Percentiles rank a stretch among this genome's conserved stretches.
These are phyloP conservation scores for Toxotes chatareus DNA, from an alignment of 2,113 vertebrate species.

Conservation along the genomic window DNA sequence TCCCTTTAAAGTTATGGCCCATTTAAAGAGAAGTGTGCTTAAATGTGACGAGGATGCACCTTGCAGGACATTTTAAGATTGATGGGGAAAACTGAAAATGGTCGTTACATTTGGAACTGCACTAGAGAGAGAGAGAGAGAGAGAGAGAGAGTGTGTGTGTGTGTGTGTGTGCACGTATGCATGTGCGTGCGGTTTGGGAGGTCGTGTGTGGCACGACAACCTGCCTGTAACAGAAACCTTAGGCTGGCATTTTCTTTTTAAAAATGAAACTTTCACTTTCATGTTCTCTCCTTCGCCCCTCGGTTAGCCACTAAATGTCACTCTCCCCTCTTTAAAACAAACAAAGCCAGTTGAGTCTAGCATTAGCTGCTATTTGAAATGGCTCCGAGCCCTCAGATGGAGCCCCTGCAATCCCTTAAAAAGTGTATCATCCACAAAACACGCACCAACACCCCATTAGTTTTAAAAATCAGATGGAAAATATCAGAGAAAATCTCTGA, in stretches of 20 bases:
- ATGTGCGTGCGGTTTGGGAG: conserved; percentile 30
- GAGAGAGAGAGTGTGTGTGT: conserved; percentile 13
- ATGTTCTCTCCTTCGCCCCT: conserved; percentile 75
- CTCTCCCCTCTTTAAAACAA: conserved; percentile 81
- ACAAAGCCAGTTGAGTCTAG: conserved; percentile 75
- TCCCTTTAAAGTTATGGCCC: conserved; percentile 81
- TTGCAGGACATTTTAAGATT: conserved; percentile 73
- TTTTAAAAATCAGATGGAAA: conserved; percentile 76
- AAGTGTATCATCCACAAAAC: conserved; percentile 63
- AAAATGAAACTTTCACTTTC: conserved; percentile 80
- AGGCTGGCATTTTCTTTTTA: conserved; percentile 73
- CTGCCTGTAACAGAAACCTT: conserved; percentile 74
- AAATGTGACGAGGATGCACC: conserved; percentile 77
- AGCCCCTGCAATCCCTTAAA: conserved; percentile 58
- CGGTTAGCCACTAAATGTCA: conserved; percentile 82
- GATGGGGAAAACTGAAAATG: conserved; percentile 72
- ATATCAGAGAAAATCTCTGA: conserved; percentile 69
- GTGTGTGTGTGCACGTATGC: conserved; percentile 15
- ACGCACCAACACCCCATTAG: conserved; percentile 69
- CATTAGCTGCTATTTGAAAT: conserved; percentile 79
- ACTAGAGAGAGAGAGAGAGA: background rate
- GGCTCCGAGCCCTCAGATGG: conserved; percentile 70
- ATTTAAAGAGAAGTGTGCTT: conserved; percentile 79
- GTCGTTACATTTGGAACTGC: conserved; percentile 49
- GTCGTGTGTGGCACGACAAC: conserved; percentile 62